These are phyloP conservation scores for Aphis gossypii DNA, from an alignment of 1,140 invertebrate species.

Conservation along the genomic window DNA sequence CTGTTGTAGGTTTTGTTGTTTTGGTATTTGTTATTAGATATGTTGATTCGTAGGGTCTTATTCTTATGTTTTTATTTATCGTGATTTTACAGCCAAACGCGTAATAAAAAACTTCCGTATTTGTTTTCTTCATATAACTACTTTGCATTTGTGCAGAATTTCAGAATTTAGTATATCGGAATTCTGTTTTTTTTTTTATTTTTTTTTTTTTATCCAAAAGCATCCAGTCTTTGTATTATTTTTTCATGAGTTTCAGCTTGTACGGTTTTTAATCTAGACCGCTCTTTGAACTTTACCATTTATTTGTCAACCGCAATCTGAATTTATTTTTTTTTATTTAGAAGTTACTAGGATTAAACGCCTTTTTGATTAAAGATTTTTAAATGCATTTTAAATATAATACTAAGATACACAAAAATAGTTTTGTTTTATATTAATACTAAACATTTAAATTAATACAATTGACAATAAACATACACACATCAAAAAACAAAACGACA, in stretches of 20 bases:
- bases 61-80: neutral
- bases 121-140: neutral
- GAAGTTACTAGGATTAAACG: neutral
- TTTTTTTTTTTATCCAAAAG: neutral
- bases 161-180: neutral
- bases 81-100: neutral
- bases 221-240: neutral
- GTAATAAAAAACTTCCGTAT: neutral
- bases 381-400: neutral
- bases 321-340: neutral
- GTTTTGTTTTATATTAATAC: neutral
- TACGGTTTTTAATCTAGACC: neutral
- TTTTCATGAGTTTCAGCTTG: neutral
- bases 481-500: no score
- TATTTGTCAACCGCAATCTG: neutral
- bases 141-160: neutral
- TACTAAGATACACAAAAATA: neutral
- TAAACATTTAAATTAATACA: neutral
- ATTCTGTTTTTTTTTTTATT: neutral
- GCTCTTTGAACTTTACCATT: neutral
- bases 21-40: neutral
- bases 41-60: neutral
- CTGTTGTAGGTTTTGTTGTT: neutral
- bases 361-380: neutral
- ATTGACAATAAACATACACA: neutral